A percentile compares a stretch with the other conserved stretches of the same genome.
Conservation (phyloP, 2,888 invertebrate genomes). For the Meiosimyza decipiens region DNA sequence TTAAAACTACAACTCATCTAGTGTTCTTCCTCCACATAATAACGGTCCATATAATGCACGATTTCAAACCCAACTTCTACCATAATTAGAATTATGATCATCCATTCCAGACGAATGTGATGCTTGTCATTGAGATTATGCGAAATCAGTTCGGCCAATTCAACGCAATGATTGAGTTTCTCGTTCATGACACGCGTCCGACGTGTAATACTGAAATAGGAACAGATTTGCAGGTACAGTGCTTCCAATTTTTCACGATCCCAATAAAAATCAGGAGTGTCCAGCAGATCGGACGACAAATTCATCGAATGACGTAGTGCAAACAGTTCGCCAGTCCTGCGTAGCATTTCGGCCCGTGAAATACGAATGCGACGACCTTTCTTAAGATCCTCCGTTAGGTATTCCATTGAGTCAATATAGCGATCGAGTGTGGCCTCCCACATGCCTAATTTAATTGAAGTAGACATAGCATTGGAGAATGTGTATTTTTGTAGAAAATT, state of each 20-base stretch:
- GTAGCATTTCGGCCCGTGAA: slow-evolving; percentile 72
- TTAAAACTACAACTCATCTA: no score
- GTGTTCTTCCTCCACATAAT: slow-evolving; percentile 50
- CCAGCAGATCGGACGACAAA: slow-evolving; percentile 91
- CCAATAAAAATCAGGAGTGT: slow-evolving; percentile 99
- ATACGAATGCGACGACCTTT: slow-evolving; percentile 76
- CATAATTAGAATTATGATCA: slow-evolving; percentile 95
- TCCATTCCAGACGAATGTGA: slow-evolving; percentile 94
- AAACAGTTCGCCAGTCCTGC: slow-evolving; percentile 88
- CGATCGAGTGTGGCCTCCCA: slow-evolving; percentile 91
- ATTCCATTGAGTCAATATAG: slow-evolving; percentile 85
- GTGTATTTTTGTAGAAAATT: slow-evolving; percentile 87
- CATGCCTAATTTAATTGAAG: slow-evolving; percentile 93
- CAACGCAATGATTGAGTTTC: slow-evolving; percentile 93
- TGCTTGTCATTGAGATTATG: slow-evolving; percentile 92
- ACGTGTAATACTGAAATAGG: slow-evolving; percentile 85
- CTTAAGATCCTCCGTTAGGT: slow-evolving; percentile 83
- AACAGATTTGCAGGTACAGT: slow-evolving; percentile 83
- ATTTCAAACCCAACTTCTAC: slow-evolving; percentile 92
- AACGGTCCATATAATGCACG: slow-evolving; percentile 79
- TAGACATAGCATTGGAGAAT: slow-evolving; percentile 92
- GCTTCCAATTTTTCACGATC: slow-evolving; percentile 90
- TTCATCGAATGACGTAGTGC: slow-evolving; percentile 90
- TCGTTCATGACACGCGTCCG: slow-evolving; percentile 96
- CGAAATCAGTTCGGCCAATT: slow-evolving; percentile 88